phyloP scores from a whole-genome alignment of 64 coral and sea anemone species.

The Trachythela sp. region DNA sequence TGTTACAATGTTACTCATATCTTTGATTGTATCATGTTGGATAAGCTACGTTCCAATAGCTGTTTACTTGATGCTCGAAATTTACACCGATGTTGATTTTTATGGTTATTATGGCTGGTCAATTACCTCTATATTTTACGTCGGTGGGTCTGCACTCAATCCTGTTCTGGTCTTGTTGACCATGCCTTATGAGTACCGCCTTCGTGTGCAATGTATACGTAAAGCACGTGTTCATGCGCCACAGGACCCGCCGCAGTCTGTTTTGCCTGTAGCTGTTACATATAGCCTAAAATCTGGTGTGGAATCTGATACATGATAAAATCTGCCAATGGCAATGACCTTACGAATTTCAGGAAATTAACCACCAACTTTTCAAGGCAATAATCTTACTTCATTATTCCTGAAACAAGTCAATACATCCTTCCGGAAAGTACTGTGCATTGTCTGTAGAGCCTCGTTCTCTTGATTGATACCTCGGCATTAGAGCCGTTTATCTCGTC shows the following conservation, averaged over 20 bases:
- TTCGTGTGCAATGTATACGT: neutral
- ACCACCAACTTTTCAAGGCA: too few relatives aligned
- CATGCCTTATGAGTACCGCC: neutral
- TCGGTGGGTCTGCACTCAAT: neutral
- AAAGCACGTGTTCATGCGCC: neutral
- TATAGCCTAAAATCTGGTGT: too few relatives aligned
- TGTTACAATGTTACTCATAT: neutral
- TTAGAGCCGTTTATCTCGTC: too few relatives aligned
- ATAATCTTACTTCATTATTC: too few relatives aligned
- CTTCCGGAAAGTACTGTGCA: too few relatives aligned
- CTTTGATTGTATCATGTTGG: neutral
- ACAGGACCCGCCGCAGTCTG: neutral
- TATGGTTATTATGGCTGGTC: neutral
- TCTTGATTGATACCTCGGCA: too few relatives aligned
- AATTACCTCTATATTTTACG: neutral
- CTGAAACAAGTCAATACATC: too few relatives aligned
- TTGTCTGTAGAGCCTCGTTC: too few relatives aligned
- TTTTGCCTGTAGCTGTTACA: too few relatives aligned
- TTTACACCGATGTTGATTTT: neutral
- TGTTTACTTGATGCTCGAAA: neutral
- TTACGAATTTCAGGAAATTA: too few relatives aligned
- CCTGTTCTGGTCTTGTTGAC: neutral
- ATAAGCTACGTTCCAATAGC: neutral
- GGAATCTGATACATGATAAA: too few relatives aligned
- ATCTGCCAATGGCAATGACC: too few relatives aligned